These are phyloP conservation scores for Ferrisia virgata DNA, from an alignment of 2,888 invertebrate species.

Conservation along the genomic window DNA sequence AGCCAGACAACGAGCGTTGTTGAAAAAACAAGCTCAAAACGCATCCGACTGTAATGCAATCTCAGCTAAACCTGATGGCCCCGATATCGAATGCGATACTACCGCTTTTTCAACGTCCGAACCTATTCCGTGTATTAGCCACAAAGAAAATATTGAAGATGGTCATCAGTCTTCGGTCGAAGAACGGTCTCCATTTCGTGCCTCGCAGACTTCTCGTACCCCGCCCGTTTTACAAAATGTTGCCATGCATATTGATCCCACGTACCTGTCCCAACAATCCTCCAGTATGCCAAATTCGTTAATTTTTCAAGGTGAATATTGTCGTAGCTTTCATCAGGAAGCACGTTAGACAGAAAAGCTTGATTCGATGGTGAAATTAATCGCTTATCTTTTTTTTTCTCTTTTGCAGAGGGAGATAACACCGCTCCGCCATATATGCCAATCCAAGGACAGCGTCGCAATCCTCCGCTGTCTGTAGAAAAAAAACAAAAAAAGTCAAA, in stretches of 20 bases:
- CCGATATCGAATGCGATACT: background rate
- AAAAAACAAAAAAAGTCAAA: slow-evolving; percentile 62
- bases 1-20: slow-evolving; percentile 62
- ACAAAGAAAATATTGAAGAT: background rate
- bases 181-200: background rate
- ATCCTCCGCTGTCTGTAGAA: slow-evolving; percentile 58
- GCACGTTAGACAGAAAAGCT: too few species aligned
- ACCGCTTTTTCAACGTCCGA: background rate
- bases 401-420: slow-evolving; percentile 33
- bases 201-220: background rate
- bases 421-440: slow-evolving; percentile 68
- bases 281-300: slow-evolving; percentile 41
- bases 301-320: slow-evolving; percentile 34
- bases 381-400: too few species aligned
- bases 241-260: slow-evolving; percentile 67
- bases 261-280: slow-evolving; percentile 56
- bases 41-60: slow-evolving; percentile 46
- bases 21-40: slow-evolving; percentile 55
- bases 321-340: background rate
- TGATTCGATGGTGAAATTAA: background rate
- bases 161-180: background rate
- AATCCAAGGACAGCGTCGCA: slow-evolving; percentile 70
- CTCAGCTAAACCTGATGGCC: background rate
- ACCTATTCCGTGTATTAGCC: background rate
- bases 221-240: slow-evolving; percentile 56